These are phyloP conservation scores for Sminthurinus signatus DNA, from an alignment of 1,140 invertebrate species.

Conservation along the genomic window DNA sequence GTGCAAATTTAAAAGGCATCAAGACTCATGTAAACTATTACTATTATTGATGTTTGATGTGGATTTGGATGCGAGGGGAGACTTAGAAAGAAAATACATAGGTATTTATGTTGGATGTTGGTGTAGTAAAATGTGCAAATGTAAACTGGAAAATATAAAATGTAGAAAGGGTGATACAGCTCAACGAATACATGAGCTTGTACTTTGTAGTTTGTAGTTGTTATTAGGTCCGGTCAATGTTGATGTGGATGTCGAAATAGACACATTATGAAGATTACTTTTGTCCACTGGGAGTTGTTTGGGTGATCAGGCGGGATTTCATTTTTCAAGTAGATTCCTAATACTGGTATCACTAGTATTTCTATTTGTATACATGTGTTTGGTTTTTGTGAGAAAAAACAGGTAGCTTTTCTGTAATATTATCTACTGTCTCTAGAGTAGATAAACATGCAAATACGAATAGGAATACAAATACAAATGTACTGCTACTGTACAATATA, in stretches of 20 bases:
- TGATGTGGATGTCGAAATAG: conserved; percentile 6
- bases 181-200: too few species aligned
- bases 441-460: not conserved
- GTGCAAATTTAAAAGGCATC: too few species aligned
- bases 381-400: not conserved
- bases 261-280: conserved; percentile 13
- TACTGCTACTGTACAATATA: not conserved
- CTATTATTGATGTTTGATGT: too few species aligned
- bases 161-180: too few species aligned
- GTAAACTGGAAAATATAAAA: too few species aligned
- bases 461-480: not conserved
- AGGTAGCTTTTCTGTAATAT: not conserved
- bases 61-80: too few species aligned
- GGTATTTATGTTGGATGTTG: too few species aligned
- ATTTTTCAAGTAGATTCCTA: conserved; percentile 2
- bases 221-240: conserved; percentile 12
- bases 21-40: too few species aligned
- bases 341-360: too few species aligned
- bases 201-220: not conserved
- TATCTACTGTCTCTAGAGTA: not conserved
- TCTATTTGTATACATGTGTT: not conserved
- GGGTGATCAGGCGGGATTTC: conserved; percentile 5
- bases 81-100: too few species aligned
- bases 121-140: too few species aligned
- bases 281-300: conserved; percentile 12